These are phyloP conservation scores for Gymnocephalus cernua DNA, from an alignment of 2,113 vertebrate genomes.

Conservation along the genomic window DNA sequence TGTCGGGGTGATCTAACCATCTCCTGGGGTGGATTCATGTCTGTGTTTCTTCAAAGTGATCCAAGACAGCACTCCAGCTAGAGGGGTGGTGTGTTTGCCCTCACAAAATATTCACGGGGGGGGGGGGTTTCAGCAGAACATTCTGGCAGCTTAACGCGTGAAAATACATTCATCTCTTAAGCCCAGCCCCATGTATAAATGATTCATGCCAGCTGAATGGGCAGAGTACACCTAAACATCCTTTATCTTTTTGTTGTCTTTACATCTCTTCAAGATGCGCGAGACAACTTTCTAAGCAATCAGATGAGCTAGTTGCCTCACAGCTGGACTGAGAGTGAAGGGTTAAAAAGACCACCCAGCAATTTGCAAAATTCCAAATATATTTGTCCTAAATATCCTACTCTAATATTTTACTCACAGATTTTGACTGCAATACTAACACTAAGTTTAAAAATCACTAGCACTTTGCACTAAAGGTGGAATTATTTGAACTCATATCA, in stretches of 20 bases:
- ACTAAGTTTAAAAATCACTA: not conserved
- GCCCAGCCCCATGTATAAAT: conserved; percentile 42
- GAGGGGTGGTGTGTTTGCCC: conserved; percentile 50
- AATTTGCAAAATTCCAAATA: not conserved
- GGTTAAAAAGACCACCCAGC: not conserved
- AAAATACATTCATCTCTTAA: conserved; percentile 62
- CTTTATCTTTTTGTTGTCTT: conserved; percentile 11
- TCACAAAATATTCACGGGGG: conserved; percentile 63
- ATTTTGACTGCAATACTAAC: not conserved
- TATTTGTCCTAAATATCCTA: conserved; percentile 7
- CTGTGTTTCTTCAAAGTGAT: conserved; percentile 67
- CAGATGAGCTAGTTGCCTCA: conserved; percentile 15
- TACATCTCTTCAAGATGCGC: not conserved
- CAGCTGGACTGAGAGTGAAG: conserved; percentile 20
- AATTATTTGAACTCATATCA: not conserved
- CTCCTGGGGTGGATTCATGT: conserved; percentile 69
- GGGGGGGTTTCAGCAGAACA: conserved; percentile 34
- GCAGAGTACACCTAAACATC: conserved; percentile 14
- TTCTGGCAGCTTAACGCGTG: conserved; percentile 65
- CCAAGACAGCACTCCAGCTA: conserved; percentile 60
- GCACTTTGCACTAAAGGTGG: not conserved
- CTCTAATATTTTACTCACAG: conserved; percentile 26
- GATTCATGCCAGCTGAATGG: conserved; percentile 48
- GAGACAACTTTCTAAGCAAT: conserved; percentile 25
- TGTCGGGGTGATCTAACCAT: conserved; percentile 66